Conservation (phyloP, 2,888 invertebrate genomes). For the Rhingia campestris region DNA sequence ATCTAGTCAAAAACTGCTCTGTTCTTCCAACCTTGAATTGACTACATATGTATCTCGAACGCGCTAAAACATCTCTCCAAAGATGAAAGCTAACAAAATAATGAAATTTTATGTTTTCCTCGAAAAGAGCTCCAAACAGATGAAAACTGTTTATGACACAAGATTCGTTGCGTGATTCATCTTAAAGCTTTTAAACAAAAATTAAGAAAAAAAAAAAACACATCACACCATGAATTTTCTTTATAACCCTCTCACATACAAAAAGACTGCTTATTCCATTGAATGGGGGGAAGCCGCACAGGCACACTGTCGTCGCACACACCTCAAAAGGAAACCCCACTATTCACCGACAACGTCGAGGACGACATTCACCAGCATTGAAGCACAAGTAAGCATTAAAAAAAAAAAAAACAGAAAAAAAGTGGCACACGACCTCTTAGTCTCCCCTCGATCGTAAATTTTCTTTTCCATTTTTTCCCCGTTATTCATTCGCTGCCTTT, state of each 20-base stretch:
- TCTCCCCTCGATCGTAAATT: constrained; percentile 41
- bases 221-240: constrained; percentile 16
- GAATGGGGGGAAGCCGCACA: constrained; percentile 12
- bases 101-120: no score
- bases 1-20: no score
- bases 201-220: background rate
- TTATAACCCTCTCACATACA: background rate
- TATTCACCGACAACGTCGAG: background rate
- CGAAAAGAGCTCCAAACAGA: no score
- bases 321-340: constrained; percentile 4
- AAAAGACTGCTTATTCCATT: constrained; percentile 1
- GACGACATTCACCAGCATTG: constrained; percentile 5
- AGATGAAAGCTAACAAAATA: no score
- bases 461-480: constrained; percentile 8
- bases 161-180: no score
- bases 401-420: constrained; percentile 28
- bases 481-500: constrained; percentile 20
- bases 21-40: no score
- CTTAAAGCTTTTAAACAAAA: no score
- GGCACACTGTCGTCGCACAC: constrained; percentile 2
- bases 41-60: no score
- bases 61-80: no score
- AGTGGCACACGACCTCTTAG: constrained; percentile 32
- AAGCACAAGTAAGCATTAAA: constrained; percentile 31
- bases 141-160: no score